Evolutionary conservation across 1,140 invertebrate genomes (phyloP).

Genomic region (Zaprionus nigranus): DNA sequence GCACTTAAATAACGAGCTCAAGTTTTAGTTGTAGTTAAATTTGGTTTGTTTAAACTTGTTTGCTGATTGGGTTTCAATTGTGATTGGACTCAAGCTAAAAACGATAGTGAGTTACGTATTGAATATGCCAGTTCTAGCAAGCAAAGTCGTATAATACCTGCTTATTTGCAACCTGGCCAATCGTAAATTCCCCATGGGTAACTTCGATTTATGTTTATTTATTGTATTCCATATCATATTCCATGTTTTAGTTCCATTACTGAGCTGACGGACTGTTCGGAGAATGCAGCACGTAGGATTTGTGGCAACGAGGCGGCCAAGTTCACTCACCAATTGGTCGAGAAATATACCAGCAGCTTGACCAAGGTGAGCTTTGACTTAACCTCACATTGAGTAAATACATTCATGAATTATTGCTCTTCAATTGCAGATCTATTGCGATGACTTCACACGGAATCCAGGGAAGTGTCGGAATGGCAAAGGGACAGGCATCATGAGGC

Average conservation of each 20-base stretch:
- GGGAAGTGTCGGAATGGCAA: constrained; percentile 62
- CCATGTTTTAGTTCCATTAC: constrained; percentile 88
- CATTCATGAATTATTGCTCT: not conserved
- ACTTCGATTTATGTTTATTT: too few species aligned
- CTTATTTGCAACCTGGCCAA: not conserved
- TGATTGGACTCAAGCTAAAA: not conserved
- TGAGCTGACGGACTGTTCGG: constrained; percentile 89
- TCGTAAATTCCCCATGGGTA: too few species aligned
- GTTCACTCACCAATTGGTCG: constrained; percentile 89
- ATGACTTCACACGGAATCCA: constrained; percentile 74
- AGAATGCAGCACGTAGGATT: constrained; percentile 87
- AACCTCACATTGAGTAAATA: not conserved
- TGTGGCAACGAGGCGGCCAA: constrained; percentile 90
- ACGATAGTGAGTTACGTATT: not conserved
- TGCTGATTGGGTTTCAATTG: not conserved
- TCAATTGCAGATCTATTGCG: constrained; percentile 68
- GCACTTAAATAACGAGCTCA: not conserved
- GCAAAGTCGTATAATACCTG: not conserved
- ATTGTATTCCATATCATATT: not conserved
- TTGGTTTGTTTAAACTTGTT: too few species aligned
- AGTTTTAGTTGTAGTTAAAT: too few species aligned
- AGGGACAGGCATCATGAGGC: constrained; percentile 23
- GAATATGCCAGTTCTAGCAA: not conserved
- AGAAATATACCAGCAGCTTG: constrained; percentile 89
- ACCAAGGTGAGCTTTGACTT: constrained; percentile 87